These are phyloP conservation scores for Haliclona indistincta DNA, from an alignment of 37 sponge, comb jelly and placozoan species.

Conservation along the genomic window DNA sequence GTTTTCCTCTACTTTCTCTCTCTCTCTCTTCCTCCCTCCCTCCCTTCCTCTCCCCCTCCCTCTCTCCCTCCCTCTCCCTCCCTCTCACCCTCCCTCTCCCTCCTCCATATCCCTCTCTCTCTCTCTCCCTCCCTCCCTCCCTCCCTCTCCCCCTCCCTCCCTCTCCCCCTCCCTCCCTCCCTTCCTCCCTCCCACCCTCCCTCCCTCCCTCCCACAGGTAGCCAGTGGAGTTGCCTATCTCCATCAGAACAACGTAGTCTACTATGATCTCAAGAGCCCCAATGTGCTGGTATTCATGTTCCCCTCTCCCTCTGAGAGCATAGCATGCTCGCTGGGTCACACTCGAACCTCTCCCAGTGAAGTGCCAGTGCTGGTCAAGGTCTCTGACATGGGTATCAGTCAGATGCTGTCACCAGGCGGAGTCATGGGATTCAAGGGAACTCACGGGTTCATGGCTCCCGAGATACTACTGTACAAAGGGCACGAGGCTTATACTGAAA, in stretches of 20 bases:
- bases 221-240: slow-evolving; percentile 77
- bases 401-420: slow-evolving; percentile 55
- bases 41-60: background rate
- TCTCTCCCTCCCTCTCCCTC: background rate
- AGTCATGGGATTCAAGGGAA: slow-evolving; percentile 78
- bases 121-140: too few relatives aligned
- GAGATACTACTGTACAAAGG: slow-evolving; percentile 87
- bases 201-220: too few relatives aligned
- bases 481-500: slow-evolving; percentile 75
- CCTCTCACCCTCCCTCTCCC: too few relatives aligned
- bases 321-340: too few relatives aligned
- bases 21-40: too few relatives aligned
- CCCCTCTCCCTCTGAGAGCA: slow-evolving; percentile 57
- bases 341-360: too few relatives aligned
- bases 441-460: slow-evolving; percentile 93
- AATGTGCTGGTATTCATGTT: slow-evolving; percentile 87
- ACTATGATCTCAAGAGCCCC: slow-evolving; percentile 86
- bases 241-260: slow-evolving; percentile 70
- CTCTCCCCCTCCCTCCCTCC: too few relatives aligned
- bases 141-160: background rate
- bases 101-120: too few relatives aligned
- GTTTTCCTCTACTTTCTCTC: too few relatives aligned
- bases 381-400: slow-evolving; percentile 94
- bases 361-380: slow-evolving; percentile 58
- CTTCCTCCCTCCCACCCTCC: too few relatives aligned